Conservation (phyloP, 2,888 invertebrate species). For the Oithona nana region DNA sequence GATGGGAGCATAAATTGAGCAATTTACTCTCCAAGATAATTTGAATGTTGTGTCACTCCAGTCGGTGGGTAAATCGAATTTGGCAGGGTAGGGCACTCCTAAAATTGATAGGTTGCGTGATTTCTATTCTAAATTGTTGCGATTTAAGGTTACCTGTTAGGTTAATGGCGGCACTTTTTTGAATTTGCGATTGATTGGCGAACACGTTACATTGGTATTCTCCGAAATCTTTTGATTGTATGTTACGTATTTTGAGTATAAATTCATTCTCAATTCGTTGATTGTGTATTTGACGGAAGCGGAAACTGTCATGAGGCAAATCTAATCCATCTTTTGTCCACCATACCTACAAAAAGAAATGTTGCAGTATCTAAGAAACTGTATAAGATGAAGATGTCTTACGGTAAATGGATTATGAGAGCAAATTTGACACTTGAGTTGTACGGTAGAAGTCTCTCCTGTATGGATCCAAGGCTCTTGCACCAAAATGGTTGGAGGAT, state of each 20-base stretch:
- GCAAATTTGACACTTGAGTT: neutral
- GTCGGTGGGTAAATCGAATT: neutral
- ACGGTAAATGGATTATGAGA: neutral
- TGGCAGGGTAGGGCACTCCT: constrained; percentile 20
- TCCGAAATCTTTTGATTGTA: neutral
- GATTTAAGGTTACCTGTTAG: neutral
- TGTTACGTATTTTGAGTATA: neutral
- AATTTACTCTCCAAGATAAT: constrained; percentile 1
- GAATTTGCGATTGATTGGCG: neutral
- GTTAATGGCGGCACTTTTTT: neutral
- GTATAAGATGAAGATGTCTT: neutral
- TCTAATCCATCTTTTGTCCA: neutral
- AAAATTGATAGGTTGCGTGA: too few relatives aligned
- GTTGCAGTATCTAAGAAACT: neutral
- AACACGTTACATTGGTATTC: neutral
- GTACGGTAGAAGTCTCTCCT: neutral
- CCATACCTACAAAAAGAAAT: neutral
- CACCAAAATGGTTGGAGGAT: neutral
- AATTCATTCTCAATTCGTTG: neutral
- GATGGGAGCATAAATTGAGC: neutral
- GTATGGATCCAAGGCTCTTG: neutral
- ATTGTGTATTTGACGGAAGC: neutral
- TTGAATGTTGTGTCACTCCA: constrained; percentile 1
- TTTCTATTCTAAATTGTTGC: neutral
- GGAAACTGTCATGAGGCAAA: neutral